Percentiles rank a stretch among this genome's conserved stretches.
These are phyloP conservation scores for Nothoprocta perdicaria DNA, from an alignment of 2,113 vertebrate species.

Conservation along the genomic window DNA sequence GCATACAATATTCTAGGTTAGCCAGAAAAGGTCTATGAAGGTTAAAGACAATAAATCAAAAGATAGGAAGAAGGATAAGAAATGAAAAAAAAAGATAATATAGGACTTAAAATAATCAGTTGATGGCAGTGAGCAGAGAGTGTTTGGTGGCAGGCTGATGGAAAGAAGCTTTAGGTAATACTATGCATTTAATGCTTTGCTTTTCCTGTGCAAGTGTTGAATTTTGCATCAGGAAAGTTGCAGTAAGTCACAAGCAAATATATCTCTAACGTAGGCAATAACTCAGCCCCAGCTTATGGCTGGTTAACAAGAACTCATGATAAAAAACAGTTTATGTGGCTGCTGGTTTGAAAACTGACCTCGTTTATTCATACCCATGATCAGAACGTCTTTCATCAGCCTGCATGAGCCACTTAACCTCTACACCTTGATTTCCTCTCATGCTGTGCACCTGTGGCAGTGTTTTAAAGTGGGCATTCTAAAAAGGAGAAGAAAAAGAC, in stretches of 20 bases:
- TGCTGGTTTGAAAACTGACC: neutral
- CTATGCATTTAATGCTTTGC: neutral
- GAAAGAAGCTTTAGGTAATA: neutral
- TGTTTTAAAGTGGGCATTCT: neutral
- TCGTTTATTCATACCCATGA: neutral
- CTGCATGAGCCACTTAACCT: rapidly evolving
- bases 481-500: neutral
- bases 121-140: neutral
- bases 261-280: neutral
- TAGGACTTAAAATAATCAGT: slow-evolving; percentile 13
- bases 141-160: neutral
- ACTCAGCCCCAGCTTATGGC: neutral
- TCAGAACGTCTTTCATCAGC: neutral
- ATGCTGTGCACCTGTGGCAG: neutral
- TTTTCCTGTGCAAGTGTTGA: neutral
- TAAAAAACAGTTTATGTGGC: neutral
- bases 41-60: slow-evolving; percentile 50
- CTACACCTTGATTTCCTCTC: neutral
- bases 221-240: neutral
- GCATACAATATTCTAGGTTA: slow-evolving; percentile 34
- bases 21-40: slow-evolving; percentile 5
- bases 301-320: neutral
- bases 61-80: neutral
- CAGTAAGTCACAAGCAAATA: neutral
- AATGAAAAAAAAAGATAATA: neutral